Evolutionary conservation across 2,113 vertebrate genomes (phyloP), one percentile per base, ranked within the genome.

Genomic region (Lucifuga dentata): DNA sequence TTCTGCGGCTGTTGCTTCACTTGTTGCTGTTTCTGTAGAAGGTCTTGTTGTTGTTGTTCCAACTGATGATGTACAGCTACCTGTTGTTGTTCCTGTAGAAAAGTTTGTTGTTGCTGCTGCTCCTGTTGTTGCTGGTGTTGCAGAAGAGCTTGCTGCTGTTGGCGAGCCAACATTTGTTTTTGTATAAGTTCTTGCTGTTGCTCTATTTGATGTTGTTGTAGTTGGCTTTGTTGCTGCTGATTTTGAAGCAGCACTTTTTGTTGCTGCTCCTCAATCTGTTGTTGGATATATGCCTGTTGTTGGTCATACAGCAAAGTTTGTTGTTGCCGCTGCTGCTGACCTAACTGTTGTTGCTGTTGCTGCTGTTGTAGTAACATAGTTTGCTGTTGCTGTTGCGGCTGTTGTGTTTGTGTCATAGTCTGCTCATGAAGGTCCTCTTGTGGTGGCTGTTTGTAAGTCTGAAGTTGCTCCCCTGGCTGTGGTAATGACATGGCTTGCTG

Each of bases 211-310:
- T 90, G 83, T 17, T 91, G 90, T 44, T 91, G 67, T 26, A 88
- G 17, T 36, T 76, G 59, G 17, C 68, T 58, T 23, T 88, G 80
- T 43, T 77, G 63, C 21, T 88, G 78, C 33, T 90, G 84, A 46
- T 85, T 80, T 50, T 90, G 81, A 51, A 81, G 71, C 15, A 80
- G 48, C 1, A 29, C 32, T 13, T 73, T 72, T 38, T 86, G 86
- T 58, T 90, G 89, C 60, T 83, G 77, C 65, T 76, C 57, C 56
- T 89, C 65, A 51, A 66, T 75, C 51, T 82, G 74, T 62, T 73
- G 80, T 71, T 89, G 86, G 32, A 88, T 71, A 56, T 89, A 84
- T 51, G 85, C 45, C 61, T 87, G 73, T 58, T 90, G 86, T 63
- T 88, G 77, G 2, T 91, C 88, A 29, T 81, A 63, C 41, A 77